phyloP scores from a whole-genome alignment of 2,888 invertebrate species.

The Sesia bembeciformis region DNA sequence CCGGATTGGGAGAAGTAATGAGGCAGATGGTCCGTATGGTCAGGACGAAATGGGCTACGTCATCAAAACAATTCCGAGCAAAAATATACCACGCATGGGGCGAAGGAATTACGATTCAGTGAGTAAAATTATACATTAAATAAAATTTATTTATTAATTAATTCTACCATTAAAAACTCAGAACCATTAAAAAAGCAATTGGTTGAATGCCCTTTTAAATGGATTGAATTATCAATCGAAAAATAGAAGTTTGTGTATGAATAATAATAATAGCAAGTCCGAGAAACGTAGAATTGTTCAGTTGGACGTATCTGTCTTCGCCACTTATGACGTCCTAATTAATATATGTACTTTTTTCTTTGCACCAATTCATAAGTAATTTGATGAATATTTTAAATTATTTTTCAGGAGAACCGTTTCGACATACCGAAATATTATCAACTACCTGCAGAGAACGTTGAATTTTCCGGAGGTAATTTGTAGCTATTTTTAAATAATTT shows the following conservation, averaged over 20 bases:
- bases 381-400: neutral
- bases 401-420: slow-evolving; percentile 50
- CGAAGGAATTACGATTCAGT: slow-evolving; percentile 63
- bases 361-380: too few relatives aligned
- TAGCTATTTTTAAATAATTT: neutral
- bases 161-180: too few relatives aligned
- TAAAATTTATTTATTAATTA: neutral
- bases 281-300: too few relatives aligned
- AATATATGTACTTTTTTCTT: too few relatives aligned
- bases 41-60: slow-evolving; percentile 57
- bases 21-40: slow-evolving; percentile 45
- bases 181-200: too few relatives aligned
- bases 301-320: too few relatives aligned
- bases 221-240: too few relatives aligned
- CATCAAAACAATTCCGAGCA: slow-evolving; percentile 54
- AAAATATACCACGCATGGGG: slow-evolving; percentile 65
- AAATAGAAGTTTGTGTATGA: too few relatives aligned
- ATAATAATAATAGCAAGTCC: too few relatives aligned
- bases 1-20: slow-evolving; percentile 59
- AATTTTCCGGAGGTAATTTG: slow-evolving; percentile 32
- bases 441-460: slow-evolving; percentile 30
- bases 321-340: too few relatives aligned
- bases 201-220: too few relatives aligned
- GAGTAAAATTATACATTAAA: slow-evolving; percentile 14
- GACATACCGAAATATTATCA: slow-evolving; percentile 61